These are phyloP conservation scores for Hippocampus zosterae DNA, from an alignment of 2,113 vertebrate species.

Conservation along the genomic window DNA sequence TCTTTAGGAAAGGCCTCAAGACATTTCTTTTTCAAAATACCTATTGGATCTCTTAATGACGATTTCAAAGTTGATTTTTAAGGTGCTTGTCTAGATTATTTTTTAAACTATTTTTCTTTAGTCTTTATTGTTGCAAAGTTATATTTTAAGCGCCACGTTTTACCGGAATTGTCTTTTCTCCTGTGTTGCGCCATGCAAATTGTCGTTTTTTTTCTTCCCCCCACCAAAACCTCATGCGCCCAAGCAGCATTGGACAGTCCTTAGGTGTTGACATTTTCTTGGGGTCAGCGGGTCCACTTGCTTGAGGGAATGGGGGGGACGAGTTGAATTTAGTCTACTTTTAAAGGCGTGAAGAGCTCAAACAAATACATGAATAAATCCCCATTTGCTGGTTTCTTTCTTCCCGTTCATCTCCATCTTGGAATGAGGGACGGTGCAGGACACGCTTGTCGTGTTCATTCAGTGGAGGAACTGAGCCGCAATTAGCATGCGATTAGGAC, in stretches of 20 bases:
- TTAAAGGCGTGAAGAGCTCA: background rate
- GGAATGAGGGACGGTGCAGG: conserved; percentile 52
- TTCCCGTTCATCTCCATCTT: conserved; percentile 71
- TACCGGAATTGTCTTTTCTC: too few species aligned
- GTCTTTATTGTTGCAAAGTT: too few species aligned
- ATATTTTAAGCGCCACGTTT: too few species aligned
- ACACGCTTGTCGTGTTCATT: conserved; percentile 76
- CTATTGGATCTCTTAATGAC: too few species aligned
- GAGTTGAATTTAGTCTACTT: conserved; percentile 31
- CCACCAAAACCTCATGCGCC: conserved; percentile 36
- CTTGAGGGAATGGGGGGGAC: conserved; percentile 33
- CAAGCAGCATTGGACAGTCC: conserved; percentile 60
- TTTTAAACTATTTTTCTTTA: too few species aligned
- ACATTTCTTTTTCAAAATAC: too few species aligned
- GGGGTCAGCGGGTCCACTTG: conserved; percentile 64
- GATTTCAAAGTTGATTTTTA: too few species aligned
- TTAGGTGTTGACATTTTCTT: conserved; percentile 67
- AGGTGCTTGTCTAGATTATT: too few species aligned
- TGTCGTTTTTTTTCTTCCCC: conserved; percentile 21
- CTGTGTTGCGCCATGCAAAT: too few species aligned
- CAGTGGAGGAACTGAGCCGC: conserved; percentile 72
- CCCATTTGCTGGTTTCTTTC: conserved; percentile 44
- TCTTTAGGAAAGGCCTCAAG: too few species aligned
- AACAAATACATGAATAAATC: conserved; percentile 62
- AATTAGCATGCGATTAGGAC: conserved; percentile 80